Evolutionary conservation across 1,140 invertebrate genomes (phyloP), one percentile per base, ranked within the genome.

Genomic region (Drosophila novamexicana): DNA sequence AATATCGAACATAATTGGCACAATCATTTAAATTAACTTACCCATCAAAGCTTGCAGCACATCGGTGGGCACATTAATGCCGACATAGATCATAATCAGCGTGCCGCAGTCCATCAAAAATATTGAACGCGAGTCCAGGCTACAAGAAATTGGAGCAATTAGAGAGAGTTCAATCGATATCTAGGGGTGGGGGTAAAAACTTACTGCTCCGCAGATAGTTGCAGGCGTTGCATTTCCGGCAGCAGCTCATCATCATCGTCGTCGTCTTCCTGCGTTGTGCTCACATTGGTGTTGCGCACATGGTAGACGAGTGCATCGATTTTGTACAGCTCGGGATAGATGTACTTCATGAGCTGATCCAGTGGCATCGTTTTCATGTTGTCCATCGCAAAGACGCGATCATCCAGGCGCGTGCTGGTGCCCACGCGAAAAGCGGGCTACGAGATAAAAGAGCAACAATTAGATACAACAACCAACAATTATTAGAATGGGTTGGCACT

Each of bases 241-340:
- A 94, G 93, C 7, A 92, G 72, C 58, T 94, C 94, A 4, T 94
- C 92, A 7, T 95, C 94, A 47, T 94, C 93, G 1, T 93, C 83
- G 65, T 94, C 94, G 79, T 94, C 95, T 2, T 89, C 77, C 7
- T 75, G 76, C 18, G 79, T 67, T 18, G 73, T 6, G 42, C 49
- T 67, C 18, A 61, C 12, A 68, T 86, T 91, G 77, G 95, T 93
- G 47, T 96, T 94, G 71, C 95, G 94, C 29, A 70, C 65, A 77
- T 93, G 90, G 40, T 93, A 91, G 9, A 81, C 75, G 14, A 98
- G 93, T 74, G 93, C 93, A 92, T 99, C 97, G 45, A 99, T 92
- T 7, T 97, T 95, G 93, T 99, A 99, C 40, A 99, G 93, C 93
- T 98, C 96, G 8, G 99, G 98, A 94, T 99, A 99, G 67, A 99